Evolutionary conservation across 2,113 vertebrate species (phyloP).

Genomic region (Myodes glareolus): DNA sequence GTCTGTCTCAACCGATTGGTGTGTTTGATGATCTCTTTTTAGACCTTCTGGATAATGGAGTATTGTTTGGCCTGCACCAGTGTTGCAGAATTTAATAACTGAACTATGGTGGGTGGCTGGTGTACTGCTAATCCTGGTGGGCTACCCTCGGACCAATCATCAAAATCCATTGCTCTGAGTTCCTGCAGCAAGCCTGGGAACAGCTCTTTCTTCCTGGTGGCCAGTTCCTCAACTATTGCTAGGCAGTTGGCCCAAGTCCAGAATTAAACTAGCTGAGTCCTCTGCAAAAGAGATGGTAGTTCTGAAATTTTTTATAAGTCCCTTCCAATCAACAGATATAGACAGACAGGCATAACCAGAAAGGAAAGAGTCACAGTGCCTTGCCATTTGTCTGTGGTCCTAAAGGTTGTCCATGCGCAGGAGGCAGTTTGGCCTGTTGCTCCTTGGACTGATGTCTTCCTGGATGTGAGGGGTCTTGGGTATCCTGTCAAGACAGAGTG

Average conservation of each 20-base stretch:
- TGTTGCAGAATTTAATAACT: too few relatives aligned
- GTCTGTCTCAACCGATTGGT: too few relatives aligned
- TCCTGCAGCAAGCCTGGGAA: background rate
- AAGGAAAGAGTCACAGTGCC: background rate
- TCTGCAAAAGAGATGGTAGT: background rate
- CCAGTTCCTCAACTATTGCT: background rate
- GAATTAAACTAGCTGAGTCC: background rate
- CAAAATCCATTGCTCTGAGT: background rate
- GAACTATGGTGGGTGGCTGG: background rate
- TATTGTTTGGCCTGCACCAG: too few relatives aligned
- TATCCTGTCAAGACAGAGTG: background rate
- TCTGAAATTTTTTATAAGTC: background rate
- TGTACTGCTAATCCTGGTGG: background rate
- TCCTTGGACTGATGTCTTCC: background rate
- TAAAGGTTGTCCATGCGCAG: background rate
- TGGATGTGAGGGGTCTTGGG: background rate
- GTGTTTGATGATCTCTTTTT: too few relatives aligned
- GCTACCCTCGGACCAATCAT: background rate
- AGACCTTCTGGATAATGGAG: too few relatives aligned
- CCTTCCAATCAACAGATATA: background rate
- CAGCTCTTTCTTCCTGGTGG: background rate
- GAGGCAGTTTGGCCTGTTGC: background rate
- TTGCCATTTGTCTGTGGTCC: background rate
- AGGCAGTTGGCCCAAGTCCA: background rate
- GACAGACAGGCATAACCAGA: background rate